A percentile compares a stretch with the other conserved stretches of the same genome.
These are phyloP conservation scores for Hydrochoerus hydrochaeris DNA, from an alignment of 2,113 vertebrate genomes.

Conservation along the genomic window DNA sequence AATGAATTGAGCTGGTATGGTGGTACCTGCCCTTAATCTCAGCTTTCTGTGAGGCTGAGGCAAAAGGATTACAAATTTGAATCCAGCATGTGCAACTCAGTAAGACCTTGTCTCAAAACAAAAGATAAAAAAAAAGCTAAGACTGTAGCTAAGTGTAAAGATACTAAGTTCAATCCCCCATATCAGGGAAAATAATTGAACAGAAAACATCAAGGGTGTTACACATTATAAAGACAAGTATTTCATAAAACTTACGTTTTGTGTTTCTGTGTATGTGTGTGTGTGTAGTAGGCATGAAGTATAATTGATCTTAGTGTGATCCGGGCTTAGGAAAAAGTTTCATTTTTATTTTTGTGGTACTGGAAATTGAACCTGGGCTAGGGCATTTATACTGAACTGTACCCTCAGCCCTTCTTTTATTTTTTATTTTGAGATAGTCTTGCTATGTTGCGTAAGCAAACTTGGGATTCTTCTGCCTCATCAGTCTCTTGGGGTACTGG, in stretches of 20 bases:
- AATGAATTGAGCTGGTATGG: background rate
- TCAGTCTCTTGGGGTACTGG: background rate
- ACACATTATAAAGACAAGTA: constrained; percentile 16
- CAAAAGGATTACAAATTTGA: background rate
- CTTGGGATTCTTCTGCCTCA: background rate
- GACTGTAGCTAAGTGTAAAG: background rate
- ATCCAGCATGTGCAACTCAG: background rate
- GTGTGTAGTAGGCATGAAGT: background rate
- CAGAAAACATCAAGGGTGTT: constrained; percentile 12
- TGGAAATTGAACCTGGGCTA: background rate
- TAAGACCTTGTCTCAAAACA: background rate
- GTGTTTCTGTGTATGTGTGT: background rate
- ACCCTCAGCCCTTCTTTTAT: background rate
- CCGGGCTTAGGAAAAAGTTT: background rate
- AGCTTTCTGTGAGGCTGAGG: background rate
- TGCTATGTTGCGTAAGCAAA: background rate
- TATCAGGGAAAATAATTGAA: background rate
- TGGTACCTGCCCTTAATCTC: background rate
- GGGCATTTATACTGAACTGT: background rate
- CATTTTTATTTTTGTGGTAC: background rate
- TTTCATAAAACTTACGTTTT: constrained; percentile 37
- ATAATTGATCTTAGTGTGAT: background rate
- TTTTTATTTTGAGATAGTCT: background rate
- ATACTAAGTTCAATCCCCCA: background rate
- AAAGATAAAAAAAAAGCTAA: background rate